Conservation (phyloP, 1,140 invertebrate species). For the Halyomorpha halys region DNA sequence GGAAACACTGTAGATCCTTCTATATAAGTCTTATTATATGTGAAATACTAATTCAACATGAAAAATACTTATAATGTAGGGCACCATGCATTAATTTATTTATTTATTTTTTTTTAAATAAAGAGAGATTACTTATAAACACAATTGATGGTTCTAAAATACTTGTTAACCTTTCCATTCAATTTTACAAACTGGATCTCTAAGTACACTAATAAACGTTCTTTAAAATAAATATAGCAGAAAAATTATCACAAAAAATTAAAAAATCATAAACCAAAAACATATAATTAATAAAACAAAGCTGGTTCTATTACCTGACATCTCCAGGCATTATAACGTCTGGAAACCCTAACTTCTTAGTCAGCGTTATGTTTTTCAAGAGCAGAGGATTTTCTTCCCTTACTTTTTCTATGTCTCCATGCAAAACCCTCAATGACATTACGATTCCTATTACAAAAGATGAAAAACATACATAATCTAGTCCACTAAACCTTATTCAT, state of each 20-base stretch:
- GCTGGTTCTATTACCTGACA: slow-evolving; percentile 40
- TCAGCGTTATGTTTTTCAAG: slow-evolving; percentile 73
- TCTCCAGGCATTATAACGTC: slow-evolving; percentile 94
- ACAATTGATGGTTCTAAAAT: too few species aligned
- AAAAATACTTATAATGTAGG: too few species aligned
- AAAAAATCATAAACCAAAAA: neutral
- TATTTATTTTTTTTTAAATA: too few species aligned
- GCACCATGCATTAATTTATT: too few species aligned
- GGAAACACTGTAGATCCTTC: too few species aligned
- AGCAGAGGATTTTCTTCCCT: slow-evolving; percentile 64
- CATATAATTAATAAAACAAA: neutral
- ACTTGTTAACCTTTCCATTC: too few species aligned
- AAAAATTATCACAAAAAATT: neutral
- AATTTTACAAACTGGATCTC: too few species aligned
- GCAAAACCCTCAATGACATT: slow-evolving; percentile 58
- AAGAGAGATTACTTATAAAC: too few species aligned
- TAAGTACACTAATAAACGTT: neutral
- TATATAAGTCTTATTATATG: too few species aligned
- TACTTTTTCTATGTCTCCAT: slow-evolving; percentile 61
- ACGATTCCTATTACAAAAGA: slow-evolving; percentile 60
- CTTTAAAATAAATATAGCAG: neutral
- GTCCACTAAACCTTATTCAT: too few species aligned
- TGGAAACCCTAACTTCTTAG: slow-evolving; percentile 82
- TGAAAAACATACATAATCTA: too few species aligned
- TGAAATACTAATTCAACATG: too few species aligned